A percentile compares a stretch with the other conserved stretches of the same genome.
Evolutionary conservation across 2,113 vertebrate genomes (phyloP).

Genomic region (Toxotes jaculatrix): DNA sequence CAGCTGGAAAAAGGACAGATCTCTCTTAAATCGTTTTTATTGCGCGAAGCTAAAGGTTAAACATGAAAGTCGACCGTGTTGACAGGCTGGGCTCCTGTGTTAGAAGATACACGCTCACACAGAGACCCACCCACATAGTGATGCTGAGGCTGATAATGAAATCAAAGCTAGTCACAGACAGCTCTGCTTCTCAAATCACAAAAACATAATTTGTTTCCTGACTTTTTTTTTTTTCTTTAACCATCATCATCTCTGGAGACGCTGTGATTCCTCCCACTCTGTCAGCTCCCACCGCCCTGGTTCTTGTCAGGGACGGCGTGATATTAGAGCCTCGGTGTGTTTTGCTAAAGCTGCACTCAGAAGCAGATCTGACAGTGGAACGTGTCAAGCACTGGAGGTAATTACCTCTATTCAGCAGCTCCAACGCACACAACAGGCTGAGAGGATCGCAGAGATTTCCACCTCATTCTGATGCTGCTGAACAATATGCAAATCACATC

Average conservation of each 20-base stretch:
- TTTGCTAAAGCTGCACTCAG: conserved; percentile 23
- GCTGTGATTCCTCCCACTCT: neutral
- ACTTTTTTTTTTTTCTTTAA: neutral
- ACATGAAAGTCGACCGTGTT: neutral
- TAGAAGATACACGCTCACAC: neutral
- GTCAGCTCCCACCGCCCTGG: neutral
- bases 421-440: neutral
- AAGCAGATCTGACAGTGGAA: conserved; percentile 39
- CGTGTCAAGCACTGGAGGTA: conserved; percentile 37
- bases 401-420: conserved; percentile 49
- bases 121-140: neutral
- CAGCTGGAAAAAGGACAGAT: too few species aligned
- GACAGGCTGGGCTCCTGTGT: neutral
- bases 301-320: neutral
- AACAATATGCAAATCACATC: conserved; percentile 40
- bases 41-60: neutral
- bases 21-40: neutral
- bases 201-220: neutral
- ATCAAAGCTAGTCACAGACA: neutral
- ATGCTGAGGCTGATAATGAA: neutral
- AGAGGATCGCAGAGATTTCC: conserved; percentile 1
- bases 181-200: neutral
- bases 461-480: neutral
- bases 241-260: neutral
- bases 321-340: neutral